Conservation (phyloP, 2,113 vertebrate genomes). For the Podocnemis expansa region DNA sequence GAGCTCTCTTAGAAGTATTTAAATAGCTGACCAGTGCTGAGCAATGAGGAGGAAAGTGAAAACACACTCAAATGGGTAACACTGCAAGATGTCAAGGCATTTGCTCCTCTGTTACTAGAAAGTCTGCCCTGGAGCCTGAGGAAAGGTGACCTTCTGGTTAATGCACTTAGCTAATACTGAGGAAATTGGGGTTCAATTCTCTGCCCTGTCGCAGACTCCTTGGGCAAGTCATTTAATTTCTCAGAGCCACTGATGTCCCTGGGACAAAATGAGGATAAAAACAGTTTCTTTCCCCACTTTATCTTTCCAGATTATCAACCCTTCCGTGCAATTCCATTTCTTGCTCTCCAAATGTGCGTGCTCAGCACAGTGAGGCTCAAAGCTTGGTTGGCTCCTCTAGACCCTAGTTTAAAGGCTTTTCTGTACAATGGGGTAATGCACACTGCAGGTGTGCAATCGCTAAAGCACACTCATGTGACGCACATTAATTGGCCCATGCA, state of each 20-base stretch:
- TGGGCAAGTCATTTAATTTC: neutral
- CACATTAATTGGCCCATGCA: neutral
- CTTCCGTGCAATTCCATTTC: neutral
- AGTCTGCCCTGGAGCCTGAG: neutral
- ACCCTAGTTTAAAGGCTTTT: neutral
- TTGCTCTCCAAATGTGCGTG: neutral
- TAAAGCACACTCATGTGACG: neutral
- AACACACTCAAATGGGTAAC: neutral
- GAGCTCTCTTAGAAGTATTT: accelerated
- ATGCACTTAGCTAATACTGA: neutral
- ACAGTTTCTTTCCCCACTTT: neutral
- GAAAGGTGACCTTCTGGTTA: neutral
- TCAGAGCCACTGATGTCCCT: neutral
- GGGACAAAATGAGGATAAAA: accelerated
- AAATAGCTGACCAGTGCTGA: neutral
- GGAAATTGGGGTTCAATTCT: neutral
- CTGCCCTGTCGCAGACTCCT: neutral
- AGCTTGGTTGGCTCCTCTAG: neutral
- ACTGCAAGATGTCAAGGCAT: neutral
- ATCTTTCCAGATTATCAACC: neutral
- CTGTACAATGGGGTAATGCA: neutral
- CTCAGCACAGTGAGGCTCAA: neutral
- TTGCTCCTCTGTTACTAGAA: neutral
- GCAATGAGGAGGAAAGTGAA: neutral
- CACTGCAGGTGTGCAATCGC: neutral